Conservation (phyloP, 1,140 invertebrate species). For the Himalopsyche phryganea region DNA sequence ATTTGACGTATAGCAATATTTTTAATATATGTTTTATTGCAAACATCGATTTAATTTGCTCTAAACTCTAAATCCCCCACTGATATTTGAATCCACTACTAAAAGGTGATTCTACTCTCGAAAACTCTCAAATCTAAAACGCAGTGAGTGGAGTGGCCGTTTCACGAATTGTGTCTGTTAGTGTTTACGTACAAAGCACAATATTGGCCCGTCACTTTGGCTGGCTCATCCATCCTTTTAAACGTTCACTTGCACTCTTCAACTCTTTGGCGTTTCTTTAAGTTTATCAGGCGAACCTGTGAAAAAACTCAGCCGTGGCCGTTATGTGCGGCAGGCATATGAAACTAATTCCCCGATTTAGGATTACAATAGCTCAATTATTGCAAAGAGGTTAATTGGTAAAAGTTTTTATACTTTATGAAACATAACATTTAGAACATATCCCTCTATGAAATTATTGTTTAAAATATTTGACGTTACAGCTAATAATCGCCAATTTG, state of each 20-base stretch:
- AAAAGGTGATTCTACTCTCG: conserved; percentile 17
- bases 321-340: neutral
- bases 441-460: too few relatives aligned
- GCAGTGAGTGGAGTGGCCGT: neutral
- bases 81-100: neutral
- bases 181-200: neutral
- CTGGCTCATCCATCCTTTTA: neutral
- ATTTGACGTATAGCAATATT: too few relatives aligned
- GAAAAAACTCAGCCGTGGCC: conserved; percentile 19
- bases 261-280: conserved; percentile 24
- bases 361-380: too few relatives aligned
- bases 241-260: conserved; percentile 5
- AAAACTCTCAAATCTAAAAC: neutral
- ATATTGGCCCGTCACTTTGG: neutral
- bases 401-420: too few relatives aligned
- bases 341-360: too few relatives aligned
- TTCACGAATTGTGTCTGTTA: conserved; percentile 4
- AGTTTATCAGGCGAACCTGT: conserved; percentile 15
- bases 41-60: too few relatives aligned
- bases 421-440: too few relatives aligned
- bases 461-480: too few relatives aligned
- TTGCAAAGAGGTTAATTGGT: too few relatives aligned
- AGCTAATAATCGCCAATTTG: too few relatives aligned
- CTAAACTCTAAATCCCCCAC: neutral
- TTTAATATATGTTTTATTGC: too few relatives aligned